phyloP scores from a whole-genome alignment of 2,113 vertebrate species.

The Fregetta grallaria region DNA sequence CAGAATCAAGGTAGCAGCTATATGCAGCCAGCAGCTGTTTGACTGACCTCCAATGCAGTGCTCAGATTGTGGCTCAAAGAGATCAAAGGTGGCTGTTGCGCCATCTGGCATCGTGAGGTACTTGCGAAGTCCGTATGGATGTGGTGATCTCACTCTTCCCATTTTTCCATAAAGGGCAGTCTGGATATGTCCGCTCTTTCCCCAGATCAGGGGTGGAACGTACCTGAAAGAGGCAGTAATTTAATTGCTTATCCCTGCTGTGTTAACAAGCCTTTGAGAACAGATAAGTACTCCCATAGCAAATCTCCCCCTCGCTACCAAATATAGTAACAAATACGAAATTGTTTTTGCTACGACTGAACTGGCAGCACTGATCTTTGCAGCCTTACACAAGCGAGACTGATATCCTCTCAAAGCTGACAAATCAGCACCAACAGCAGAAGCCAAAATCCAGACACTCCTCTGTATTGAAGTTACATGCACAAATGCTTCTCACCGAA shows the following conservation, averaged over 20 bases:
- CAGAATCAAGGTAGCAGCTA: neutral
- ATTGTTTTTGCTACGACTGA: neutral
- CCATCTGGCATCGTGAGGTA: constrained; percentile 95
- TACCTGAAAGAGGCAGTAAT: constrained; percentile 80
- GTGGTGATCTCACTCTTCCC: constrained; percentile 90
- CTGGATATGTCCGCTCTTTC: constrained; percentile 96
- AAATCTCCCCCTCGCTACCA: neutral
- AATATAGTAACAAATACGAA: neutral
- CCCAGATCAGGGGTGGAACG: constrained; percentile 95
- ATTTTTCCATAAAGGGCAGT: constrained; percentile 97
- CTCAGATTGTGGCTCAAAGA: constrained; percentile 90
- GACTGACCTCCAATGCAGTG: constrained; percentile 91
- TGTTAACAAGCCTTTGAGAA: neutral
- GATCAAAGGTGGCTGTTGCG: constrained; percentile 95
- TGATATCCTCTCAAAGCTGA: neutral
- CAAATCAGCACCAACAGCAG: neutral
- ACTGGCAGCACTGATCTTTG: neutral
- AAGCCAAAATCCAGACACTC: neutral
- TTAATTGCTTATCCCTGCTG: neutral
- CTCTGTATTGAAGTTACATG: neutral
- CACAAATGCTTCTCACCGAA: neutral
- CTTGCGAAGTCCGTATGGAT: constrained; percentile 90
- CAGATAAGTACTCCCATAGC: neutral
- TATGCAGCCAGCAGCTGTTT: neutral
- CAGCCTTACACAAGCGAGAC: neutral